Base-by-base conservation (phyloP, 2,113 vertebrate genomes). In the Azemiops feae region DNA sequence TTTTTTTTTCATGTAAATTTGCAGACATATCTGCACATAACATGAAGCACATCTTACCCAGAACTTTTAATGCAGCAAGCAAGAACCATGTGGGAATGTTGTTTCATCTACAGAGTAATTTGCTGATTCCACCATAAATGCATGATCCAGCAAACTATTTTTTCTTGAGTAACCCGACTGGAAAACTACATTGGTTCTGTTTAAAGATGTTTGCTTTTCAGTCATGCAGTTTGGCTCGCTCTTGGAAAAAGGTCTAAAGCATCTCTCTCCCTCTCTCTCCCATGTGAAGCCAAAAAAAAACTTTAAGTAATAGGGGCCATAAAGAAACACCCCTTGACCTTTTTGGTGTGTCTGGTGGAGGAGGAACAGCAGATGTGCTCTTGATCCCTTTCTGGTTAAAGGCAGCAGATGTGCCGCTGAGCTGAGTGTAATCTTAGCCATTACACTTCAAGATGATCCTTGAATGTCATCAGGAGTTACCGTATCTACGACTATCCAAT, bases 381-480 rank as follows among this genome's bases (percentile, higher is more conserved):
- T 5, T 93, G 87, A 47, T 93, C 64, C 57, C 1, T 0, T 85
- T 53, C 85, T 54, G 22, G 93, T 47, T 57, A 87, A 94, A 95
- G 91, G 91, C 39, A 93, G 88, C 93, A 95, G 94, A 95, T 86
- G 89, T 92, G 93, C 89, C 30, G 64, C 89, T 0, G 0, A 34
- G n/a, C 34, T 27, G 88, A 85, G 90, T 93, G 89, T 95, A 95
- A 95, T 97, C 95, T 86, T 0, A 2, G 94, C 94, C 94, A 92
- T 97, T 96, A 95, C 97, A 97, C 96, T 97, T 97, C 96, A 92
- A 87, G 94, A 92, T 89, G 94, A 95, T 96, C 96, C 95, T 94
- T 96, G 96, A 97, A 96, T 95, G 95, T 96, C 95, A 96, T 93
- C 92, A 87, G 95, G 94, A 97, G 95, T 97, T 94, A 96, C 93